These are phyloP conservation scores for Propithecus perrieri DNA, from an alignment of 2,797 vertebrate genomes.

Conservation along the genomic window DNA sequence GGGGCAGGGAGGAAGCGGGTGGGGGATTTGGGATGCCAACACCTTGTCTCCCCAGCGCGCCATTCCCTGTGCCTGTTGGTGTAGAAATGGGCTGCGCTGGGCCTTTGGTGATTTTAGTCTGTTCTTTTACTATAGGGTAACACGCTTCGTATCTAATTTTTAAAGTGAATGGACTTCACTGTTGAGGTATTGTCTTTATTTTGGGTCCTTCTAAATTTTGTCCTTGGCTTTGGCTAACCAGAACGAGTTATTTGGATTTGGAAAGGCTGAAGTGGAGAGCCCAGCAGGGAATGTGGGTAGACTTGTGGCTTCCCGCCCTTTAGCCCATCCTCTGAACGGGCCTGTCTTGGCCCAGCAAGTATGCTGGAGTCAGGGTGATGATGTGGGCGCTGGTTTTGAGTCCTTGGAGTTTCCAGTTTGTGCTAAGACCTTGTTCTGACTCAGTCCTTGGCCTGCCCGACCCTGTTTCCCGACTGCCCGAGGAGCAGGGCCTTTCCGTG, in stretches of 20 bases:
- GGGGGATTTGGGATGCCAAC: fast-evolving
- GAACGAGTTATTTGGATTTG: background rate
- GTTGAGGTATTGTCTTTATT: background rate
- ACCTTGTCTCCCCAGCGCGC: fast-evolving
- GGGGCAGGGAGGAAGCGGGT: background rate
- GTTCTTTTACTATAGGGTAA: background rate
- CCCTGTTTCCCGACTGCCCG: background rate
- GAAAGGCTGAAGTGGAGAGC: background rate
- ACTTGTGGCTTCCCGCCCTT: background rate
- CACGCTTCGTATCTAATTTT: background rate
- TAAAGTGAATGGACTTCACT: background rate
- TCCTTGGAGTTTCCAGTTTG: background rate
- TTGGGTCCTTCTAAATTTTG: background rate
- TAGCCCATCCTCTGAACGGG: background rate
- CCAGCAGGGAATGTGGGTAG: too few relatives aligned
- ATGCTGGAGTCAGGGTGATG: background rate
- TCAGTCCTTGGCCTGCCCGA: background rate
- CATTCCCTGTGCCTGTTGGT: background rate
- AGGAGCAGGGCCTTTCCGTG: background rate
- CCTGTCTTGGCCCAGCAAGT: background rate
- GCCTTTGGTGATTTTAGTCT: too few relatives aligned
- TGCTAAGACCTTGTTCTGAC: conserved; percentile 8
- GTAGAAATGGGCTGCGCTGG: background rate
- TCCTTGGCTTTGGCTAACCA: background rate
- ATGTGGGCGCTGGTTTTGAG: background rate